Evolutionary conservation across 2,888 invertebrate species (phyloP), one percentile per base, ranked within the genome.

Genomic region (Lasioglossum marginatum): DNA sequence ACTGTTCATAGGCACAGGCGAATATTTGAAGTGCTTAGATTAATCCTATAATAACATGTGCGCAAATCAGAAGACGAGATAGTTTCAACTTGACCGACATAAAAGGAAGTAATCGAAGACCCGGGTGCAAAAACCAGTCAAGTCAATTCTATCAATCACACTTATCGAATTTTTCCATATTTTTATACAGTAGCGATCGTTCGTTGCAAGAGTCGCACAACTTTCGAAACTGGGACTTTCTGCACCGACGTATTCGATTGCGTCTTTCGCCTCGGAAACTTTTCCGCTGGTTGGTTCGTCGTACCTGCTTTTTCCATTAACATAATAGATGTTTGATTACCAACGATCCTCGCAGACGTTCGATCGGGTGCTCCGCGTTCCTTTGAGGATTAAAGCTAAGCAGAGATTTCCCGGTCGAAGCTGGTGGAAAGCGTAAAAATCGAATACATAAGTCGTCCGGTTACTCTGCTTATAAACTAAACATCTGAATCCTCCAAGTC

Each of bases 381-480:
- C 66, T 68, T 68, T 10, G 66, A 34, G 66, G 34, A 68, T 68
- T 34, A 68, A 34, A 23, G 63, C 63, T 31, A 8, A 63, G 63
- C 31, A 27, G 31, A 63, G 66, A 68, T 68, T 68, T 68, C 34
- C 66, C 31, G 57, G 16, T 31, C 16, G 63, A 8, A 31, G 37
- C 23, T 23, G 19, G 37, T 8, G 66, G 10, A 23, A 34, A 19
- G 34, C 66, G 66, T 37, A 68, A 68, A 68, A 68, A 68, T 34
- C 34, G 34, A 68, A 16, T 14, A 5, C 48, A 27, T 31, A 68
- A 68, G 40, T 70, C 40, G 37, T 37, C 70, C 70, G 23, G 70
- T 70, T 70, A 70, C 70, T n/a, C 40, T 12, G 70, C 12, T 70
- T 40, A 40, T 70, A 70, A 70, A 70, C 37, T 70, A 70, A 70